These are phyloP conservation scores for Drosophila murphyi DNA, from an alignment of 1,140 invertebrate species.

Conservation along the genomic window DNA sequence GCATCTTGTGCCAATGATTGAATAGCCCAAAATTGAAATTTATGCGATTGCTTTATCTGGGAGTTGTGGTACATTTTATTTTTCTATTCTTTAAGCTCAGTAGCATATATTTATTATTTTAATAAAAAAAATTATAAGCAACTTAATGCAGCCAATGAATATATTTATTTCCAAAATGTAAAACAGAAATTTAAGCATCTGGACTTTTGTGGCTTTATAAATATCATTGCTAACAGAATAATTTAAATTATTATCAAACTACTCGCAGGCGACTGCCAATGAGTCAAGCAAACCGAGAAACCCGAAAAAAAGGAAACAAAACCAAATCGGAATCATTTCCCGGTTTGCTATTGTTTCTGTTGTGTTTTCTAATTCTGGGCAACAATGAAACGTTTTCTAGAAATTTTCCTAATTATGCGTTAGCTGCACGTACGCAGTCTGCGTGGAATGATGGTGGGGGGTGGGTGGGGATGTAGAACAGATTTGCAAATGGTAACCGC, in stretches of 20 bases:
- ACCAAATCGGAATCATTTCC: conserved; percentile 1
- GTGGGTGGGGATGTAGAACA: not conserved
- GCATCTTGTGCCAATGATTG: conserved; percentile 11
- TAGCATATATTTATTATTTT: not conserved
- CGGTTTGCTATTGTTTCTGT: conserved; percentile 8
- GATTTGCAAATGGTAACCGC: conserved; percentile 38
- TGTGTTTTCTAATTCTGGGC: conserved; percentile 39
- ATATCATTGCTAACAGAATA: not conserved
- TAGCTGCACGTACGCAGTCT: conserved; percentile 61
- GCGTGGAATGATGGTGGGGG: not conserved
- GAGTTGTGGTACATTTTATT: not conserved
- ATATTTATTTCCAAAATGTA: too few relatives aligned
- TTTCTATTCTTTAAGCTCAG: not conserved
- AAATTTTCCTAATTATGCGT: conserved; percentile 78
- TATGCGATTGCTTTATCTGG: not conserved
- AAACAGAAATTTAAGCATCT: too few relatives aligned
- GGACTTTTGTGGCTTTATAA: not conserved
- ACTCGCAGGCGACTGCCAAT: not conserved
- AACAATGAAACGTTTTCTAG: conserved; percentile 56
- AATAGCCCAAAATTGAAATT: conserved; percentile 2
- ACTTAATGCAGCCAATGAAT: too few relatives aligned
- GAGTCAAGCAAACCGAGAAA: not conserved
- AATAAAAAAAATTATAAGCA: too few relatives aligned
- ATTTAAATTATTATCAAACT: conserved; percentile 34
- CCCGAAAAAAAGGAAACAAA: not conserved